Base-by-base conservation (phyloP, 2,113 vertebrate species). In the Notiomystis cincta region DNA sequence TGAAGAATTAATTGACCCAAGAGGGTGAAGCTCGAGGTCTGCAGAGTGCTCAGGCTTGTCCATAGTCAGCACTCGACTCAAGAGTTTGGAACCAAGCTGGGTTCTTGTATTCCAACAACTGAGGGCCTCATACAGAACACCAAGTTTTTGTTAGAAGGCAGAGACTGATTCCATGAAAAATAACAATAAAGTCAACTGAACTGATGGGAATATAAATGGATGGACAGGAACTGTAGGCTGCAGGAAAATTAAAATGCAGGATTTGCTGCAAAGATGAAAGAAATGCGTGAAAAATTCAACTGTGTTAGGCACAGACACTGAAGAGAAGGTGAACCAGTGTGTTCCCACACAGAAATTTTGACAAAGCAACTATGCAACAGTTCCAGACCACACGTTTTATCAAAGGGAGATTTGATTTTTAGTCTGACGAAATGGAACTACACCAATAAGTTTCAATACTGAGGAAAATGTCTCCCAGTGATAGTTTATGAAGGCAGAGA, bases 91-190 rank as follows among this genome's bases (percentile, higher is more conserved):
- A 80, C 24, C 35, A 37, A 22, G 5, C 5, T 44, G 60, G 5
- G 23, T 50, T 44, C 65, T 51, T 1, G 0, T 28, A 38, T 47
- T 23, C 50, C 24, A 65, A n/a, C 14, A 27, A 10, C 0, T 31
- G 20, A 51, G 8, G 28, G 25, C 13, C 12, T 66, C 33, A 10
- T 3, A 31, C 12, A 72, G 31, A 86, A 89, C 9, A 50, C 3
- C 2, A 17, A 25, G 28, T 6, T 84, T 60, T 38, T 64, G 9
- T 13, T n/a, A 15, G 0, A 56, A 47, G n/a, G 48, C 9, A 22
- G 20, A 42, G 8, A 33, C 15, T 4, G 4, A 67, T 44, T n/a
- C 13, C 28, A 61, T 0, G 0, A 35, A 25, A 60, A 67, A n/a
- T n/a, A 64, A 24, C 6, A 21, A 54, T 11, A 6, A 87, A 37